Conservation (phyloP, 2,113 vertebrate species). For the Campylomormyrus numenius region DNA sequence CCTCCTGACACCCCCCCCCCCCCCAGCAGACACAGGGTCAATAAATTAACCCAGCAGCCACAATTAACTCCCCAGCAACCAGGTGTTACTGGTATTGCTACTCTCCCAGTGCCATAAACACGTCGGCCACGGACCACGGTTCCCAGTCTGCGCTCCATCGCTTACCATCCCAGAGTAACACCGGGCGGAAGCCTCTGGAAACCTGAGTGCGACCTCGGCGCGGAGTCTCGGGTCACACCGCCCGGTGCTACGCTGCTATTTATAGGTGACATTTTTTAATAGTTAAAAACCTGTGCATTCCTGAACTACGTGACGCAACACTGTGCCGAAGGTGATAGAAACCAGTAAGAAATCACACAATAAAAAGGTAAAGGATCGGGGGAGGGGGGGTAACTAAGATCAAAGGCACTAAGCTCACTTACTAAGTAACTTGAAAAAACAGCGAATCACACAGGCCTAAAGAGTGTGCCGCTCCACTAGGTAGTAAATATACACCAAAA, state of each 20-base stretch:
- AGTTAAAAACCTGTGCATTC: not conserved
- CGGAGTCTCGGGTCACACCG: not conserved
- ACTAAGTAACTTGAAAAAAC: not conserved
- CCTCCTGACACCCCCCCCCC: slow-evolving; percentile 1
- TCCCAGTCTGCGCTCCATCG: not conserved
- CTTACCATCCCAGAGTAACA: not conserved
- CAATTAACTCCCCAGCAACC: slow-evolving; percentile 11
- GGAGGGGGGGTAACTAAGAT: not conserved
- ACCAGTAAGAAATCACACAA: not conserved
- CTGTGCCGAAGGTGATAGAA: not conserved
- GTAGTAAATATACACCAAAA: not conserved
- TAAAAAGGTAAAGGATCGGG: not conserved
- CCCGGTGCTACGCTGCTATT: not conserved
- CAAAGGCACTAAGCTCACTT: not conserved
- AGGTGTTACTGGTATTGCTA: slow-evolving; percentile 2
- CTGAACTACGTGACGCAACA: not conserved
- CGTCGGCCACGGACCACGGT: not conserved
- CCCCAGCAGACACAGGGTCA: slow-evolving; percentile 32
- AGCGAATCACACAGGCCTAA: not conserved
- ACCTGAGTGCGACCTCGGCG: not conserved
- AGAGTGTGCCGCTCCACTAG: not conserved
- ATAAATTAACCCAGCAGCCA: slow-evolving; percentile 43
- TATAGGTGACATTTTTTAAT: not conserved
- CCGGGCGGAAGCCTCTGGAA: not conserved
- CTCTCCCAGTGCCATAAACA: slow-evolving; percentile 9